Conservation (phyloP, 1,140 invertebrate genomes). For the Anagrus nilaparvatae region DNA sequence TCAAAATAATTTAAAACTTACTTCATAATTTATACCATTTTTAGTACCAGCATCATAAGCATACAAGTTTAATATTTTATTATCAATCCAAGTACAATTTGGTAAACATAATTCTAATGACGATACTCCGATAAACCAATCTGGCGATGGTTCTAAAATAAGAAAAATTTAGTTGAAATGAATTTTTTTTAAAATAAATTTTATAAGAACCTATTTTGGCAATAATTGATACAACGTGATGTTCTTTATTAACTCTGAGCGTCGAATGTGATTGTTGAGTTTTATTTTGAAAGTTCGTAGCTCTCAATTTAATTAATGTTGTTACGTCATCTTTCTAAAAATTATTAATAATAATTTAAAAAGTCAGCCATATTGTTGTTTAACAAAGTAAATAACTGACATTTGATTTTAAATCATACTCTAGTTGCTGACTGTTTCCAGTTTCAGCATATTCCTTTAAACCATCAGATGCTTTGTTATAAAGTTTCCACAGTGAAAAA, state of each 20-base stretch:
- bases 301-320: conserved; percentile 95
- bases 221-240: conserved; percentile 90
- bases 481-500: conserved; percentile 87
- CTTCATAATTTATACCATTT: conserved; percentile 83
- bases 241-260: conserved; percentile 82
- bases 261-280: conserved; percentile 86
- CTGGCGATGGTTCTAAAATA: conserved; percentile 76
- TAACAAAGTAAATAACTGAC: conserved; percentile 38
- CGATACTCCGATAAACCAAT: conserved; percentile 96
- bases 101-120: conserved; percentile 80
- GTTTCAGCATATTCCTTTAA: conserved; percentile 85
- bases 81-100: conserved; percentile 88
- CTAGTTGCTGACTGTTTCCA: conserved; percentile 79
- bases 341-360: too few relatives aligned
- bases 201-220: conserved; percentile 65
- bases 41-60: conserved; percentile 97
- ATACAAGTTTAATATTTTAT: conserved; percentile 81
- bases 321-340: conserved; percentile 79
- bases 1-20: too few relatives aligned
- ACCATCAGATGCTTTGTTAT: conserved; percentile 75
- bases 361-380: too few relatives aligned
- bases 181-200: not conserved
- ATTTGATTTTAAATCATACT: conserved; percentile 86
- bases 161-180: conserved; percentile 4
- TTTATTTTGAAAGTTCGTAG: conserved; percentile 87